Percentiles rank a stretch among this genome's conserved stretches.
Evolutionary conservation across 2,888 invertebrate species (phyloP).

Genomic region (Mellilla xanthometata): DNA sequence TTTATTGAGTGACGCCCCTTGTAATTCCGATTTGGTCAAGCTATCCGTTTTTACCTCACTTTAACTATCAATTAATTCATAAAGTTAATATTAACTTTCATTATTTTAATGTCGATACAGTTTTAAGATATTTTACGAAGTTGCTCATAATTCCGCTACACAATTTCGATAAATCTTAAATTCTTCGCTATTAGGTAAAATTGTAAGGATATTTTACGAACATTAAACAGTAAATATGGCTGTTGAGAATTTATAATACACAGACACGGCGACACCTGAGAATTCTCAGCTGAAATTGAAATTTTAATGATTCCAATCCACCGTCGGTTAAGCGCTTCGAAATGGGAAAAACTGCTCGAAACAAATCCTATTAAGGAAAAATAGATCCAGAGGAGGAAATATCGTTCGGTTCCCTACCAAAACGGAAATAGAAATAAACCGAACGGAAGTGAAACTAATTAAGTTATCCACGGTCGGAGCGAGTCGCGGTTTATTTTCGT

Average conservation of each 20-base stretch:
- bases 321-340: slow-evolving; percentile 41
- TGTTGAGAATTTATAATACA: slow-evolving; percentile 24
- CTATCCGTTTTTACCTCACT: slow-evolving; percentile 5
- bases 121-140: too few species aligned
- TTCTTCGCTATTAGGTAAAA: slow-evolving; percentile 3
- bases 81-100: too few species aligned
- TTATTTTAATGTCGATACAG: too few species aligned
- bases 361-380: slow-evolving; percentile 76
- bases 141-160: too few species aligned
- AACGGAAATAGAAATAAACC: slow-evolving; percentile 79
- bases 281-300: slow-evolving; percentile 44
- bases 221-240: slow-evolving; percentile 15
- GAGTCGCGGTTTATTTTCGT: slow-evolving; percentile 76
- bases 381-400: slow-evolving; percentile 70
- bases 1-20: slow-evolving; percentile 36
- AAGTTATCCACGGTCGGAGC: slow-evolving; percentile 75
- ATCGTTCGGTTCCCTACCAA: slow-evolving; percentile 63
- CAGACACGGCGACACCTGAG: slow-evolving; percentile 39
- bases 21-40: slow-evolving; percentile 32
- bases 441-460: slow-evolving; percentile 81
- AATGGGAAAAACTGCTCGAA: slow-evolving; percentile 55
- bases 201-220: slow-evolving; percentile 2
- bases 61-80: too few species aligned
- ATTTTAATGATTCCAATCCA: slow-evolving; percentile 60
- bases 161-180: not conserved